phyloP scores from a whole-genome alignment of 2,797 vertebrate species.

The Chaunax sp. region DNA sequence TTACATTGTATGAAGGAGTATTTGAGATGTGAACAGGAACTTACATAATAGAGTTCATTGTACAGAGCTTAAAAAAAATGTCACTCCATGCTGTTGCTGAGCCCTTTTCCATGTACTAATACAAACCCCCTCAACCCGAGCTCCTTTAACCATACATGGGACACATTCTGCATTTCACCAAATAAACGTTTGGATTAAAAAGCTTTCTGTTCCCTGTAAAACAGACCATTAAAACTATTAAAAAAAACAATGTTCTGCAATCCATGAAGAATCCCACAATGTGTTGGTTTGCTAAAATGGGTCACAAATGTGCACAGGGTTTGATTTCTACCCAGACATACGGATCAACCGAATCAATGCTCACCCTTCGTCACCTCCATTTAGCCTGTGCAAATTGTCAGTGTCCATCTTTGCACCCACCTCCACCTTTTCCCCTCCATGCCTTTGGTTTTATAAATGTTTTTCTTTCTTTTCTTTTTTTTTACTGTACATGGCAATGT shows the following conservation, averaged over 20 bases:
- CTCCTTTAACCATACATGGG: background rate
- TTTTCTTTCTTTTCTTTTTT: constrained; percentile 23
- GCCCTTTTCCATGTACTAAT: constrained; percentile 18
- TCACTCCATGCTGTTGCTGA: constrained; percentile 17
- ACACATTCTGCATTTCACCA: background rate
- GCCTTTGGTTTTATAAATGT: constrained; percentile 5
- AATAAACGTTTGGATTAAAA: constrained; percentile 8
- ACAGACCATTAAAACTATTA: background rate
- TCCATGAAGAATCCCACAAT: background rate
- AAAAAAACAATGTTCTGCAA: background rate
- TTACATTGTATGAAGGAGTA: background rate
- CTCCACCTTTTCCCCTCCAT: constrained; percentile 4
- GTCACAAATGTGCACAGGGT: constrained; percentile 8
- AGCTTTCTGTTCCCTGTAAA: background rate
- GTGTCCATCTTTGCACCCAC: constrained; percentile 13
- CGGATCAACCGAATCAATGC: constrained; percentile 58
- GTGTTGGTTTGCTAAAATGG: background rate
- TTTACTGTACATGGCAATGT: constrained; percentile 7
- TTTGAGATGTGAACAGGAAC: constrained; percentile 20
- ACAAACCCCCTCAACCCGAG: background rate
- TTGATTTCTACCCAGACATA: constrained; percentile 35
- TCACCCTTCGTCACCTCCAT: constrained; percentile 25
- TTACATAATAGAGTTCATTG: constrained; percentile 42
- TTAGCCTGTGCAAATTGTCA: constrained; percentile 33
- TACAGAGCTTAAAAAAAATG: constrained; percentile 6